Evolutionary conservation across 1,140 invertebrate genomes (phyloP), one percentile per base, ranked within the genome.

Genomic region (Aradophagus sp.): DNA sequence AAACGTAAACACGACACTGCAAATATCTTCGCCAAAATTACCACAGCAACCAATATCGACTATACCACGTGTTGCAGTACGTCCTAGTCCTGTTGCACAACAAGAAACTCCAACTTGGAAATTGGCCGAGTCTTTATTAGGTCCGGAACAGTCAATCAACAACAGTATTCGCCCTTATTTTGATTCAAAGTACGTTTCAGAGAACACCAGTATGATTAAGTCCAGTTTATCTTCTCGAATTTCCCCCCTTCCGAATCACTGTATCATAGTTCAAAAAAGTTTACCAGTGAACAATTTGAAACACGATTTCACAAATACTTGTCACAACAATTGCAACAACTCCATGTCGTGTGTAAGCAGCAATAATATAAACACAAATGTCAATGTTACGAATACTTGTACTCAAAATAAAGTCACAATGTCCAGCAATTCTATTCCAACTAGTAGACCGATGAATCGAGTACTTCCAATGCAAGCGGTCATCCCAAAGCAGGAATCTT

Each of bases 381-480:
- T 14, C 14, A 76, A 35, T 15, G 20, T 61, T 1, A 59, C 75
- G 0, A 73, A 53, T 19, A 47, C 61, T 5, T 48, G 41, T 55
- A 66, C 79, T 38, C 76, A 77, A 32, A 80, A 79, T 29, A 84
- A 79, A 17, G 78, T 85, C 4, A 75, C 74, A 2, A 81, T 83
- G 69, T 78, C 85, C 16, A 78, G 85, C 75, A 76, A 59, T 29
- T 75, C 69, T 5, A 73, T 69, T n/a, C 83, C 83, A 0, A 78
- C 78, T 0, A 83, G 76, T 41, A 82, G 91, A 48, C 92, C 92
- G 11, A 93, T 92, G 86, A 93, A 91, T 77, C 87, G 91, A 47
- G 92, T 93, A 8, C 71, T 93, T 19, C 92, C 92, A 0, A 91
- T 93, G 87, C 91, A 91, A 67, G 87, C 88, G 7, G 80, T 84